Percentiles rank a stretch among this genome's conserved stretches.
These are phyloP conservation scores for Myoxocephalus aenaeus DNA, from an alignment of 2,797 vertebrate genomes.

Conservation along the genomic window DNA sequence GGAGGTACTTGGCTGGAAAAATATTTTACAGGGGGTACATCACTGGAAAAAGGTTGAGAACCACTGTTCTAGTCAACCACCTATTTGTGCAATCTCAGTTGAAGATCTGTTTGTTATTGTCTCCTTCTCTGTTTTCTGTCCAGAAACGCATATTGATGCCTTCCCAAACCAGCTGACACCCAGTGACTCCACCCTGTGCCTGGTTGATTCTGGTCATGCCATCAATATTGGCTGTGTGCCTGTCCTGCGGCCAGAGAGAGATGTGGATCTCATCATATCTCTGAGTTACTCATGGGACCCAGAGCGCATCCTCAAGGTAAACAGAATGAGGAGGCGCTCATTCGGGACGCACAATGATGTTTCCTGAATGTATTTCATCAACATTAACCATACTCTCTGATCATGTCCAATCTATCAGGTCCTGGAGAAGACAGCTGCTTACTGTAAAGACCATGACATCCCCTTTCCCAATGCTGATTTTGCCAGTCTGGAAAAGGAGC, in stretches of 20 bases:
- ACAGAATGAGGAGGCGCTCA: neutral
- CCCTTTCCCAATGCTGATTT: constrained; percentile 85
- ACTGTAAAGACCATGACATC: constrained; percentile 84
- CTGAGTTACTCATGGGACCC: constrained; percentile 86
- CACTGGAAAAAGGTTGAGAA: no score
- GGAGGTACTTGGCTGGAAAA: no score
- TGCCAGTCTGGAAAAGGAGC: constrained; percentile 71
- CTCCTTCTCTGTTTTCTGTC: neutral
- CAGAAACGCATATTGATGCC: constrained; percentile 84
- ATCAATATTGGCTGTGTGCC: constrained; percentile 88
- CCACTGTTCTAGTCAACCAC: no score
- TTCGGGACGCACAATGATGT: neutral
- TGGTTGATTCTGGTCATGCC: constrained; percentile 88
- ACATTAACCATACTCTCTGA: neutral
- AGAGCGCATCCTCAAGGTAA: constrained; percentile 60
- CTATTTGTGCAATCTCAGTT: neutral
- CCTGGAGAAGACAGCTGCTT: constrained; percentile 78
- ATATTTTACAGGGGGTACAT: no score
- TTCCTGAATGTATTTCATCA: neutral
- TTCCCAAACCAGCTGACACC: constrained; percentile 88
- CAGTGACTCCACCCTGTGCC: constrained; percentile 75
- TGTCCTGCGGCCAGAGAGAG: constrained; percentile 82
- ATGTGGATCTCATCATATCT: constrained; percentile 87
- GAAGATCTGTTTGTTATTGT: neutral
- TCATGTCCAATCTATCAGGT: constrained; percentile 71